Conservation (phyloP, 2,888 invertebrate genomes). For the Diabrotica balteata region DNA sequence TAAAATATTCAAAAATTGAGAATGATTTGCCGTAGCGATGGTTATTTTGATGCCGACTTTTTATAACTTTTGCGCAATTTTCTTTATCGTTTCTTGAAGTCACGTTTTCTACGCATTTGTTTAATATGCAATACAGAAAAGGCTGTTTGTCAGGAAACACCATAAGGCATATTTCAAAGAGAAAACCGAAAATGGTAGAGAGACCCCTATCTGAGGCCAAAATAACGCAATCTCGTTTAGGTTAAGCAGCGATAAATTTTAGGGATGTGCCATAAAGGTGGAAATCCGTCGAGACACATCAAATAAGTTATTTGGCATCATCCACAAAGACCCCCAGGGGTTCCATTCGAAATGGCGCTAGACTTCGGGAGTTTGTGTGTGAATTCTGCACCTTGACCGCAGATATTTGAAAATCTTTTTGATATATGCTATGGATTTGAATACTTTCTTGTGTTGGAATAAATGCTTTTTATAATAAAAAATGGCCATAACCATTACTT, state of each 20-base stretch:
- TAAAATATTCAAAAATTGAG: no score
- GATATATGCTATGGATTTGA: slow-evolving; percentile 13
- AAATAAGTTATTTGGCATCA: slow-evolving; percentile 30
- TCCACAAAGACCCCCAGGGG: slow-evolving; percentile 26
- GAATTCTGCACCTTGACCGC: slow-evolving; percentile 22
- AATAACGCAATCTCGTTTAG: slow-evolving; percentile 26
- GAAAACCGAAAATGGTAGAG: slow-evolving; percentile 7
- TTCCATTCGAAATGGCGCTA: slow-evolving; percentile 21
- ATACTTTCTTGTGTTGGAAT: slow-evolving; percentile 6
- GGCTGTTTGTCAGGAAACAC: slow-evolving; percentile 3
- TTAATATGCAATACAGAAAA: slow-evolving; percentile 15
- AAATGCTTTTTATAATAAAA: slow-evolving; percentile 1
- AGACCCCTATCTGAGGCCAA: slow-evolving; percentile 8
- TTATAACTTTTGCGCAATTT: no score
- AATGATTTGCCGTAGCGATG: no score
- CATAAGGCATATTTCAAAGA: slow-evolving; percentile 22
- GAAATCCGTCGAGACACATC: slow-evolving; percentile 28
- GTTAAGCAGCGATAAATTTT: slow-evolving; percentile 28
- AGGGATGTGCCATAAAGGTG: slow-evolving; percentile 24
- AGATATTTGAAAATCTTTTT: slow-evolving; percentile 11
- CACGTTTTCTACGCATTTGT: slow-evolving; percentile 1
- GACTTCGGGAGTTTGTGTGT: slow-evolving; percentile 12
- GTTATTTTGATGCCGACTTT: no score
- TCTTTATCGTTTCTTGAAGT: not conserved
- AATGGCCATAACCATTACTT: not conserved